Evolutionary conservation across 2,113 vertebrate genomes (phyloP).

Genomic region (Myotis lucifugus): DNA sequence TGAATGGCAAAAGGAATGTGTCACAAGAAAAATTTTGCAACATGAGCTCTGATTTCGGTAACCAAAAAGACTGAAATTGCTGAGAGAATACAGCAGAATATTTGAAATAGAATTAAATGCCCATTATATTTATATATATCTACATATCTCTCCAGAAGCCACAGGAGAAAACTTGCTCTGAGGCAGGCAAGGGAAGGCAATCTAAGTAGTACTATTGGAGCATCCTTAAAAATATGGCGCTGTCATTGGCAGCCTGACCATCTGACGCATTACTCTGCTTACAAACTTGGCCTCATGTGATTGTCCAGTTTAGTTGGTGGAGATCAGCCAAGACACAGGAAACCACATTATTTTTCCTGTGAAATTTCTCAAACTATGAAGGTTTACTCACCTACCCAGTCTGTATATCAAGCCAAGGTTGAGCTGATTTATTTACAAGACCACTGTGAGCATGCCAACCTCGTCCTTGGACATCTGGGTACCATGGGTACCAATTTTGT

Average conservation of each 20-base stretch:
- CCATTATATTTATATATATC: not conserved
- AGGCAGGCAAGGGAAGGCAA: not conserved
- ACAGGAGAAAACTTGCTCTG: not conserved
- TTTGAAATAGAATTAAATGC: not conserved
- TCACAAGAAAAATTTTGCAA: not conserved
- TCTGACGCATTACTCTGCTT: not conserved
- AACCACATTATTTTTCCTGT: not conserved
- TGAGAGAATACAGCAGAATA: not conserved
- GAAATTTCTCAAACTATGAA: conserved; percentile 34
- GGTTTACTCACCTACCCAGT: not conserved
- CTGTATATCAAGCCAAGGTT: not conserved
- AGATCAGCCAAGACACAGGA: not conserved
- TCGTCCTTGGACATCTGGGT: not conserved
- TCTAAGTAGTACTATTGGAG: not conserved
- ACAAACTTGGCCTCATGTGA: not conserved
- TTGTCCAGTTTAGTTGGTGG: not conserved
- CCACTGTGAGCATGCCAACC: not conserved
- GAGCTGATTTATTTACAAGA: not conserved
- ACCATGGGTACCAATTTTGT: not conserved
- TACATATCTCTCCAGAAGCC: not conserved
- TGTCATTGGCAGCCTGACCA: not conserved
- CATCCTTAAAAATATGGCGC: not conserved
- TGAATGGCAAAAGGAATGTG: not conserved
- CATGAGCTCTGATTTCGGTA: not conserved
- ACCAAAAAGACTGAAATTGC: not conserved